Percentiles rank a stretch among this genome's conserved stretches.
These are phyloP conservation scores for Rhabdornis inornatus DNA, from an alignment of 2,113 vertebrate species.

Conservation along the genomic window DNA sequence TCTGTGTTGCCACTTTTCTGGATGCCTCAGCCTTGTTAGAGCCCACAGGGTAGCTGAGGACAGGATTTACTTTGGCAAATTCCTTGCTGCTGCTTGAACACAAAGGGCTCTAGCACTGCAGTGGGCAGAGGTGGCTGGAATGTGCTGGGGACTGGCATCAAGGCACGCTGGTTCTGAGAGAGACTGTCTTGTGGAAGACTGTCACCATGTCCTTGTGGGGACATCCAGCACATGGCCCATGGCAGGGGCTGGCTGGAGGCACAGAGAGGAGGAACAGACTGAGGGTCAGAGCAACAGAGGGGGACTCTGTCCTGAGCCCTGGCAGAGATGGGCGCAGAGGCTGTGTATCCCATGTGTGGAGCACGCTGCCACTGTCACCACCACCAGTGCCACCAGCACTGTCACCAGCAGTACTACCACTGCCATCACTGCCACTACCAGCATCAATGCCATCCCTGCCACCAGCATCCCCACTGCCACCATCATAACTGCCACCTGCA, in stretches of 20 bases:
- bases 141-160: background rate
- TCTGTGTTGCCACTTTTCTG: background rate
- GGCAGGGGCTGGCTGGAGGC: background rate
- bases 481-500: too few relatives aligned
- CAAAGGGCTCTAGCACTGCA: rapidly evolving
- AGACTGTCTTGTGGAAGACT: background rate
- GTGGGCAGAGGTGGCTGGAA: rapidly evolving
- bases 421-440: background rate
- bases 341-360: background rate
- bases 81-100: background rate
- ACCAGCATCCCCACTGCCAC: rapidly evolving
- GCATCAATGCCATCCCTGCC: too few relatives aligned
- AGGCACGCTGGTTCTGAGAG: rapidly evolving
- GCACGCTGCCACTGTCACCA: background rate
- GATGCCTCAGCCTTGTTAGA: background rate
- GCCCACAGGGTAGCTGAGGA: background rate
- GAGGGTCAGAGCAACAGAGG: too few relatives aligned
- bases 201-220: background rate
- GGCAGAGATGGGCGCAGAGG: background rate
- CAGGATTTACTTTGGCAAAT: background rate
- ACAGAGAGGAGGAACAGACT: background rate
- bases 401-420: background rate
- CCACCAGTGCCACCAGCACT: background rate
- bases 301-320: rapidly evolving
- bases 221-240: background rate